A percentile compares a stretch with the other conserved stretches of the same genome.
These are phyloP conservation scores for Neodiprion fabricii DNA, from an alignment of 1,140 invertebrate genomes.

Conservation along the genomic window DNA sequence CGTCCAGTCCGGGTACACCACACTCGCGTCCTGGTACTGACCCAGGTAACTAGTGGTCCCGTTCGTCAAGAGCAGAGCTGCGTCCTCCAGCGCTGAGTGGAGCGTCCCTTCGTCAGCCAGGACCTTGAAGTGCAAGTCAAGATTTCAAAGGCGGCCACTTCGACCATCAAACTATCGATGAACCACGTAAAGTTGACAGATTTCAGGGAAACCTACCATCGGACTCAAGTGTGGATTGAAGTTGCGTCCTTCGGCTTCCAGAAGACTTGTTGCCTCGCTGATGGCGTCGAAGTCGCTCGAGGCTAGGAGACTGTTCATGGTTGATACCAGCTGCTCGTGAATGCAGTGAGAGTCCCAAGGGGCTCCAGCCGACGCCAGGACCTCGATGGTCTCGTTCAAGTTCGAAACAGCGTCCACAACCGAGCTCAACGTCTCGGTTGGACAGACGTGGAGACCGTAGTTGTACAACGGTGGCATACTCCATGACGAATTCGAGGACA, in stretches of 20 bases:
- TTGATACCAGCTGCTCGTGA: slow-evolving; percentile 24
- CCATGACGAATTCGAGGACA: background rate
- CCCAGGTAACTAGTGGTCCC: slow-evolving; percentile 23
- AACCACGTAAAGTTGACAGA: background rate
- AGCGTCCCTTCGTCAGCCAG: slow-evolving; percentile 12
- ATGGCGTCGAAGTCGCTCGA: slow-evolving; percentile 14
- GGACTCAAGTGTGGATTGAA: slow-evolving; percentile 34
- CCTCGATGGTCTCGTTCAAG: slow-evolving; percentile 16
- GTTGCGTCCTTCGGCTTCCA: slow-evolving; percentile 18
- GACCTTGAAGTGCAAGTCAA: background rate
- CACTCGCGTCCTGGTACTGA: slow-evolving; percentile 11
- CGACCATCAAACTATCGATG: background rate
- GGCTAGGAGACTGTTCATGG: slow-evolving; percentile 11
- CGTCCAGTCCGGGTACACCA: slow-evolving; percentile 39
- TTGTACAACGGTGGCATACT: slow-evolving; percentile 41
- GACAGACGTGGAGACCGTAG: slow-evolving; percentile 60
- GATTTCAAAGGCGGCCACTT: background rate
- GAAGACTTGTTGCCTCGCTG: slow-evolving; percentile 7
- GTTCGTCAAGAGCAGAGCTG: slow-evolving; percentile 26
- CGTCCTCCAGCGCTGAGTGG: slow-evolving; percentile 9
- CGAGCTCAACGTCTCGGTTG: slow-evolving; percentile 28
- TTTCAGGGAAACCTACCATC: slow-evolving; percentile 22
- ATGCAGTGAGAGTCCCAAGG: slow-evolving; percentile 40
- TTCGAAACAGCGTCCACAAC: slow-evolving; percentile 12
- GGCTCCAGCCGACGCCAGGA: slow-evolving; percentile 17